Evolutionary conservation across 2,888 invertebrate genomes (phyloP), one percentile per base, ranked within the genome.

Genomic region (Malthinus flaveolus): DNA sequence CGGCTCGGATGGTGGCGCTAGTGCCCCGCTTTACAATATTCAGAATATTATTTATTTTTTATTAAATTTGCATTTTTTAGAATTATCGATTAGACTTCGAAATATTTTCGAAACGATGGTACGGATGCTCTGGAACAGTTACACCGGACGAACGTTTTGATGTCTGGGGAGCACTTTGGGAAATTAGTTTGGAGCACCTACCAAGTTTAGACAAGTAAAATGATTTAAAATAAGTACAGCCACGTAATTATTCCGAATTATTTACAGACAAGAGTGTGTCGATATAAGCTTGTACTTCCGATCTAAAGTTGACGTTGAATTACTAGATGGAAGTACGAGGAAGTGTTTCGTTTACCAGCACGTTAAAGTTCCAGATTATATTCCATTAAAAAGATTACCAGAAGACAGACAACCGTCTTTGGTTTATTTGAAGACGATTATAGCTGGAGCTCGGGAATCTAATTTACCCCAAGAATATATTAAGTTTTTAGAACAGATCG

Each of bases 121-220:
- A 84, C 60, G 96, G 96, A 7, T 83, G 88, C 4, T 86, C 87
- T 0, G 94, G 94, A 1, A 95, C 94, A 10, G 90, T 96, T 62
- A 85, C 89, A 1, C 86, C 88, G 1, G 81, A 80, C 35, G 69
- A 78, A 47, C 78, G 79, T 4, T 74, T 79, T 6, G 71, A 80
- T 66, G 85, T 85, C 80, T 92, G 90, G 88, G 93, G 93, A 11
- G 87, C 90, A 1, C 79, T 93, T 32, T 94, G 93, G 93, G 83
- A 86, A 75, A 78, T 93, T 15, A 80, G 85, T 66, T 73, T 82
- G 9, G 75, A 76, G 49, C 86, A 92, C 69, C 77, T 87, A 72
- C 76, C 80, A 5, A 81, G 84, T 61, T 80, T 93, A 50, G 92
- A 93, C 74, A 81, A 79, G 91, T 91, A 80, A 32, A 39, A 42